These are phyloP conservation scores for Drosophila leonis DNA, from an alignment of 2,888 invertebrate species.

Conservation along the genomic window DNA sequence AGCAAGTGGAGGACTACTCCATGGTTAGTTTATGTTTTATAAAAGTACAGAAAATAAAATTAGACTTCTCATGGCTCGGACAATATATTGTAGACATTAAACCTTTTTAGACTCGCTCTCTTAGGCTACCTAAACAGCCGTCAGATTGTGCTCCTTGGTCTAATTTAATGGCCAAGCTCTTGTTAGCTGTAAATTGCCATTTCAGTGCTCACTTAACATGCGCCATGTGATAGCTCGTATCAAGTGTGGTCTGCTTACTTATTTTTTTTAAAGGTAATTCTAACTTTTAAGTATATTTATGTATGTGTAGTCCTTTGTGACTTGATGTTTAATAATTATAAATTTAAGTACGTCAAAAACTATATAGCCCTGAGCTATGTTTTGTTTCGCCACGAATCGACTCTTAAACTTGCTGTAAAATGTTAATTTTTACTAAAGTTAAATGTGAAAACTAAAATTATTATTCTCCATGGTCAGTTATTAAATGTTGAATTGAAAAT, in stretches of 20 bases:
- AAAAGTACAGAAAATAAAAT: neutral
- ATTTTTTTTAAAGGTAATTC: neutral
- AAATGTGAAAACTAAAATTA: too few relatives aligned
- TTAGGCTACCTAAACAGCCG: neutral
- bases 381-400: too few relatives aligned
- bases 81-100: neutral
- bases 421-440: too few relatives aligned
- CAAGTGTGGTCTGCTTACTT: too few relatives aligned
- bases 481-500: too few relatives aligned
- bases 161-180: neutral
- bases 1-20: neutral
- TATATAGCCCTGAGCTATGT: too few relatives aligned
- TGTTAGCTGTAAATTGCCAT: neutral
- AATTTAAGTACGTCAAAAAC: too few relatives aligned
- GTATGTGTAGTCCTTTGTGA: neutral
- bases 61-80: neutral
- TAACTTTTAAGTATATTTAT: neutral
- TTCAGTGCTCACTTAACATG: neutral
- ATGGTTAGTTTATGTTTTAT: neutral
- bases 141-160: neutral
- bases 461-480: too few relatives aligned
- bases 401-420: too few relatives aligned
- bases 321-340: neutral
- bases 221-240: too few relatives aligned
- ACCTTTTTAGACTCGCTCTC: neutral